Evolutionary conservation across 2,113 vertebrate species (phyloP), one percentile per base, ranked within the genome.

Genomic region (Mohoua ochrocephala): DNA sequence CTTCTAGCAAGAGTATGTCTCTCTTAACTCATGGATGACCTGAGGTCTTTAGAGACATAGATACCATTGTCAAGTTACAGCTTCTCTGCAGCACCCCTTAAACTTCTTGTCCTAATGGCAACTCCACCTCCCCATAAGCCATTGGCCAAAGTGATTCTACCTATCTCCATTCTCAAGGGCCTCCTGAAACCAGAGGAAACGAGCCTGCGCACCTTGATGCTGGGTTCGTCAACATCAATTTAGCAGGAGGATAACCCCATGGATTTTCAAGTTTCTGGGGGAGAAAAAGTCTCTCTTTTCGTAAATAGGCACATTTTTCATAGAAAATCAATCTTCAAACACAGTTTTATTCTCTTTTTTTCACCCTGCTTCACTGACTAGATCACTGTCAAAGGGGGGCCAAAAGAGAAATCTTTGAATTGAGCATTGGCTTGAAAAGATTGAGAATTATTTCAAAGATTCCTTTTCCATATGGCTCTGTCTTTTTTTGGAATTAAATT

Each of bases 161-260:
- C 53, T 71, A 68, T 68, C 16, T 78, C 15, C 16, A 13, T 56
- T 93, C 44, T 74, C 71, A 68, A 79, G 67, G 37, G 37, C 27
- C 6, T 82, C 8, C 45, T 79, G 41, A 83, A 91, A 41, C 9
- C 57, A 61, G 52, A 85, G 63, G 68, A n/a, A 61, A 74, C 24
- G 39, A 75, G 10, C 21, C 22, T 79, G 28, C 0, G 0, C 37
- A 35, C 0, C 1, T 47, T 71, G 74, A 52, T 28, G 7, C 11
- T 80, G 39, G 44, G 49, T 67, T 45, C 85, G 41, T 79, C 70
- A 94, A 18, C 41, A 78, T 50, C n/a, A 61, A 13, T 73, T 93
- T 47, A 68, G 8, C 41, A 74, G 52, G 44, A 91, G 27, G 64
- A 87, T 45, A 79, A 53, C 14, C 10, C 21, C 35, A 28, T 37